Evolutionary conservation across 1,140 invertebrate species (phyloP).

Genomic region (Drosophila albomicans): DNA sequence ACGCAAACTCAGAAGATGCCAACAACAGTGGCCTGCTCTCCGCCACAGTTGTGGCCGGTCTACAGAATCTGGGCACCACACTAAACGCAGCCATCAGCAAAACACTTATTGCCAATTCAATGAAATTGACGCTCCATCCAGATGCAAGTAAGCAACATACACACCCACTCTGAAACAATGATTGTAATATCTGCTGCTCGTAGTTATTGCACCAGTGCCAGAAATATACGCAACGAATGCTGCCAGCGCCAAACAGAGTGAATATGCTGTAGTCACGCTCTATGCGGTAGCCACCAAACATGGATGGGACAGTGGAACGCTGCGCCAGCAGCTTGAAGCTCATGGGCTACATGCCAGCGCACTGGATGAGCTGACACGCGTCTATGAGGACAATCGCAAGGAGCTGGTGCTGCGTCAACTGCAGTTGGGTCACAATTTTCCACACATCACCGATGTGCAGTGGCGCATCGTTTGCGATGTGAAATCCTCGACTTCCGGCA

Average conservation of each 20-base stretch:
- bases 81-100: conserved; percentile 64
- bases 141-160: conserved; percentile 67
- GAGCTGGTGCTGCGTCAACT: conserved; percentile 70
- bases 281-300: conserved; percentile 77
- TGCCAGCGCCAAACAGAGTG: conserved; percentile 77
- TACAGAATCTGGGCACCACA: conserved; percentile 63
- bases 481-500: conserved; percentile 74
- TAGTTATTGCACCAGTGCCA: conserved; percentile 78
- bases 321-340: conserved; percentile 65
- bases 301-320: conserved; percentile 42
- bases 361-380: conserved; percentile 67
- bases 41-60: conserved; percentile 69
- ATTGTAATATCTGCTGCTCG: background rate
- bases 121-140: conserved; percentile 77
- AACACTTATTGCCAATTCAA: conserved; percentile 70
- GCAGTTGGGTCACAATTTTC: conserved; percentile 71
- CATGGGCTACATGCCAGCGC: conserved; percentile 44
- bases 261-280: conserved; percentile 78
- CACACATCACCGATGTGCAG: conserved; percentile 80
- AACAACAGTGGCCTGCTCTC: conserved; percentile 55
- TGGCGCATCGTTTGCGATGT: conserved; percentile 81
- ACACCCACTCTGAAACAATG: no score
- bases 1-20: conserved; percentile 5
- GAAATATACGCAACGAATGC: conserved; percentile 80
- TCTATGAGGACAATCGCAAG: conserved; percentile 75